A percentile compares a stretch with the other conserved stretches of the same genome.
Conservation (phyloP, 2,113 vertebrate species). For the Podarcis raffonei region DNA sequence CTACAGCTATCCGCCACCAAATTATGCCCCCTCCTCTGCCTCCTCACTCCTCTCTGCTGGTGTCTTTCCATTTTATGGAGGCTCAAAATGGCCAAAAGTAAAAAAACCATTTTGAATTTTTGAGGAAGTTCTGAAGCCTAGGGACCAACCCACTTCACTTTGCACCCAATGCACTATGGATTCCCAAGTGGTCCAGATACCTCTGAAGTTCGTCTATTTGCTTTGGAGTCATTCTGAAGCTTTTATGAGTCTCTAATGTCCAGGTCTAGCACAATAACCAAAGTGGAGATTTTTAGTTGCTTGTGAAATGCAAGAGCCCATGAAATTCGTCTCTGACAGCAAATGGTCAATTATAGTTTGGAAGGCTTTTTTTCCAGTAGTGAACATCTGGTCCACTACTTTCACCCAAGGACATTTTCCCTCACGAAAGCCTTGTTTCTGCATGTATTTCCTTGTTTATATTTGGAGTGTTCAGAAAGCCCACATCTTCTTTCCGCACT, state of each 20-base stretch:
- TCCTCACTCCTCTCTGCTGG: too few species aligned
- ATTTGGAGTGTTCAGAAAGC: neutral
- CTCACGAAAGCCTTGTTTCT: neutral
- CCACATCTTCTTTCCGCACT: neutral
- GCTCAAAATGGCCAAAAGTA: too few species aligned
- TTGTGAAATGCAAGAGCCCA: neutral
- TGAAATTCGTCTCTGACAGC: slow-evolving; percentile 23
- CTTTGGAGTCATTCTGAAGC: neutral
- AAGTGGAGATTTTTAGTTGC: neutral
- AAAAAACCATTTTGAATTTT: too few species aligned
- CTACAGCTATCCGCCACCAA: too few species aligned
- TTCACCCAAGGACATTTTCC: neutral
- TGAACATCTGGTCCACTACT: slow-evolving; percentile 1
- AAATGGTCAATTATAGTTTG: neutral
- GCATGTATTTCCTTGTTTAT: neutral
- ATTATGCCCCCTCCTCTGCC: too few species aligned
- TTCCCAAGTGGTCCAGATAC: neutral
- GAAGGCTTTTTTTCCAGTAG: neutral
- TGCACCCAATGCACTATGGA: neutral
- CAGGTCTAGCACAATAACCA: neutral
- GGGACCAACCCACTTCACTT: too few species aligned
- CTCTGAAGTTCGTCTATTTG: neutral
- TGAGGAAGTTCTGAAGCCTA: too few species aligned
- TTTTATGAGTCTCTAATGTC: neutral
- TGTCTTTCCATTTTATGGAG: too few species aligned